These are phyloP conservation scores for Pseudomyrmex cubaensis DNA, from an alignment of 1,140 invertebrate species.

Conservation along the genomic window DNA sequence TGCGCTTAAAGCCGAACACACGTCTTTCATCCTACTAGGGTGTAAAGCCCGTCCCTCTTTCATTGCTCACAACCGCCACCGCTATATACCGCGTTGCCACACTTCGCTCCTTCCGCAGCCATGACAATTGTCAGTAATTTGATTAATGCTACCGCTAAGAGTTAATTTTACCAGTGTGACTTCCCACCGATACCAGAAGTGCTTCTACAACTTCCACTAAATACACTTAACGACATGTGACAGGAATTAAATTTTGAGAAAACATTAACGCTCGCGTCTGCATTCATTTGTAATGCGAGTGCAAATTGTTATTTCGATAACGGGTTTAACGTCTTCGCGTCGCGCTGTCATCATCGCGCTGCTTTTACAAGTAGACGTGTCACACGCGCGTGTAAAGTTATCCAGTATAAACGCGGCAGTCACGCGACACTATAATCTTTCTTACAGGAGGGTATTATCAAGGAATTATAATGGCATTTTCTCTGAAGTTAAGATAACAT, in stretches of 20 bases:
- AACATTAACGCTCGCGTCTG: neutral
- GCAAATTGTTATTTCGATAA: neutral
- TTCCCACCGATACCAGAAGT: neutral
- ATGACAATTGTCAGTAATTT: conserved; percentile 31
- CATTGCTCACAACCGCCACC: conserved; percentile 22
- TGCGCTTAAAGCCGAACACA: conserved; percentile 69
- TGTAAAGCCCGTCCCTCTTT: conserved; percentile 62
- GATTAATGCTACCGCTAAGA: conserved; percentile 18
- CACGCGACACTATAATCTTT: conserved; percentile 53
- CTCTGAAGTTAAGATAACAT: neutral
- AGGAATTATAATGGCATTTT: neutral
- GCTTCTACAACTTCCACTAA: neutral
- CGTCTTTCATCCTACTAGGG: conserved; percentile 66
- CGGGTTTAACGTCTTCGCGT: conserved; percentile 1
- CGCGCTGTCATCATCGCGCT: neutral
- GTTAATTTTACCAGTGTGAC: conserved; percentile 26
- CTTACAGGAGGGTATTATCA: conserved; percentile 30
- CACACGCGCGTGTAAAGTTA: conserved; percentile 44
- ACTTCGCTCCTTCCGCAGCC: neutral
- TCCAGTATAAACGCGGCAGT: conserved; percentile 28
- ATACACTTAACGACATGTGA: neutral
- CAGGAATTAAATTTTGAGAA: neutral
- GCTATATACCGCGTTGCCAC: neutral
- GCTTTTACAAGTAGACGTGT: conserved; percentile 56
- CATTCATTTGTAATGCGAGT: neutral